Evolutionary conservation across 2,888 invertebrate genomes (phyloP).

Genomic region (Oscheius sp.): DNA sequence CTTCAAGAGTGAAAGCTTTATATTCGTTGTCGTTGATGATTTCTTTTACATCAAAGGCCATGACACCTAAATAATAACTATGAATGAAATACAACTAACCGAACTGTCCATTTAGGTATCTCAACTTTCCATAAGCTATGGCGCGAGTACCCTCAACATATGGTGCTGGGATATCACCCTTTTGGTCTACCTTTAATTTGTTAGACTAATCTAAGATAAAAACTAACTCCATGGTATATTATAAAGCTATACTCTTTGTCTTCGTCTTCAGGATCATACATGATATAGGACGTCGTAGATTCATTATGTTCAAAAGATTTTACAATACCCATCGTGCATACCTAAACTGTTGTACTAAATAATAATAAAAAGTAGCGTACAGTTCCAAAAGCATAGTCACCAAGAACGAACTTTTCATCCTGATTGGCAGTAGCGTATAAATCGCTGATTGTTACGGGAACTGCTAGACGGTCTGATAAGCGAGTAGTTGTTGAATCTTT

Average conservation of each 20-base stretch:
- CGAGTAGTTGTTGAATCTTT: conserved; percentile 17
- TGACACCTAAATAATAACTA: conserved; percentile 27
- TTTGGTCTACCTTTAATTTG: background rate
- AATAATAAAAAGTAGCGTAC: conserved; percentile 1
- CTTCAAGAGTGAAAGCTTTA: conserved; percentile 16
- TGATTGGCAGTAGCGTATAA: background rate
- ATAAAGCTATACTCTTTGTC: conserved; percentile 18
- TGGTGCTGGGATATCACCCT: background rate
- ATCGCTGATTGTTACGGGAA: conserved; percentile 24
- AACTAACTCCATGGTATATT: background rate
- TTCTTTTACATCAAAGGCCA: conserved; percentile 21
- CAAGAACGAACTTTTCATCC: conserved; percentile 24
- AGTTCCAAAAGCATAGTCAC: conserved; percentile 16
- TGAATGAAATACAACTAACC: conserved; percentile 9
- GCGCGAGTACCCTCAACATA: conserved; percentile 24
- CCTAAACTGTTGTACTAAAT: conserved; percentile 7
- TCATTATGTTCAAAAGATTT: background rate
- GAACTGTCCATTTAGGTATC: conserved; percentile 9
- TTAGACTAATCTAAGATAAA: background rate
- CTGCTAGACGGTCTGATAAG: conserved; percentile 3
- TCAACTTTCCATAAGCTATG: conserved; percentile 22
- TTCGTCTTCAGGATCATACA: conserved; percentile 27
- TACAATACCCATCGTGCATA: conserved; percentile 19
- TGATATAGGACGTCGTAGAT: background rate
- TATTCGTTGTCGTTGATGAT: conserved; percentile 20